Conservation (phyloP, 2,888 invertebrate genomes). For the Ypsolopha sequella region DNA sequence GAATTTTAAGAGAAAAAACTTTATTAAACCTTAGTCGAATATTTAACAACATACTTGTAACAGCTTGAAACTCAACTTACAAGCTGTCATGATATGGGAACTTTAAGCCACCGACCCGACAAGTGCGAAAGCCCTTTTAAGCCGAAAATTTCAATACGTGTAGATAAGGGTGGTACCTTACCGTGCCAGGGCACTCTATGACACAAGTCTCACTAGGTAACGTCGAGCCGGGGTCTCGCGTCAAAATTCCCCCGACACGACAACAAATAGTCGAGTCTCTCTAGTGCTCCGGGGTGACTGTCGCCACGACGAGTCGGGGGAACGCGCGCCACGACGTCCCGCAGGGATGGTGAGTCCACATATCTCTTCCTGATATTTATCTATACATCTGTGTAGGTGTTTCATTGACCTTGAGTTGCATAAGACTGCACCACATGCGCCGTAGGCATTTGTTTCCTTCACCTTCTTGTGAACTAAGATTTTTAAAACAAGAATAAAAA, state of each 20-base stretch:
- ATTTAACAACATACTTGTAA: too few species aligned
- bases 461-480: too few species aligned
- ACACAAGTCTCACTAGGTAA: slow-evolving; percentile 39
- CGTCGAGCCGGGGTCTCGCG: not conserved
- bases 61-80: too few species aligned
- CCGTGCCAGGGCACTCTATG: slow-evolving; percentile 55
- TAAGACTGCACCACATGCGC: too few species aligned
- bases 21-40: not conserved
- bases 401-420: too few species aligned
- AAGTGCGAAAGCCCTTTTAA: slow-evolving; percentile 41
- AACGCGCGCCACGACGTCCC: too few species aligned
- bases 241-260: slow-evolving; percentile 39
- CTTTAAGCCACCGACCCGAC: not conserved
- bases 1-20: too few species aligned
- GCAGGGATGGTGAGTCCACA: too few species aligned
- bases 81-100: too few species aligned
- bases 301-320: not conserved
- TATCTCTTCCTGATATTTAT: not conserved
- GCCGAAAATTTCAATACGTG: slow-evolving; percentile 47
- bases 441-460: too few species aligned
- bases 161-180: slow-evolving; percentile 55
- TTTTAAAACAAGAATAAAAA: too few species aligned
- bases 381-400: not conserved
- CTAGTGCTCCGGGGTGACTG: not conserved
- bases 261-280: slow-evolving; percentile 32